phyloP scores from a whole-genome alignment of 2,888 invertebrate species.

The Leptodirus hochenwartii region DNA sequence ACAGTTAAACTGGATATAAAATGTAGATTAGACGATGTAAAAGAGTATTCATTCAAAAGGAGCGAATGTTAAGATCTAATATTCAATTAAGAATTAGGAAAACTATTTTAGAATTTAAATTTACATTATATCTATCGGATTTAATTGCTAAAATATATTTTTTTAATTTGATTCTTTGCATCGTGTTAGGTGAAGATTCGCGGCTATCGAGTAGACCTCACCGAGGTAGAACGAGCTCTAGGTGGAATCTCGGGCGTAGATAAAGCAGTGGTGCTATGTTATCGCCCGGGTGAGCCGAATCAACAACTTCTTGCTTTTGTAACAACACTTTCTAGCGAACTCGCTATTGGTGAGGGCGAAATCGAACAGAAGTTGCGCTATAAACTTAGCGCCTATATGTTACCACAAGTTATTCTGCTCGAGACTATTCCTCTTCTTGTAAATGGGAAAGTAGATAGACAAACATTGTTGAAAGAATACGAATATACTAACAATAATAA shows the following conservation, averaged over 20 bases:
- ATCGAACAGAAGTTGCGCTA: constrained; percentile 45
- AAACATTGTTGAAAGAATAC: constrained; percentile 54
- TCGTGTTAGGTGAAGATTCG: constrained; percentile 63
- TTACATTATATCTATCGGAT: too few species aligned
- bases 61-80: too few species aligned
- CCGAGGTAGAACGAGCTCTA: constrained; percentile 65
- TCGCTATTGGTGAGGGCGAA: too few species aligned
- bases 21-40: too few species aligned
- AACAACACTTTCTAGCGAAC: constrained; percentile 18
- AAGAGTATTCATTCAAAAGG: too few species aligned
- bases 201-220: constrained; percentile 70
- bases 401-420: constrained; percentile 56
- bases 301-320: constrained; percentile 56
- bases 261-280: constrained; percentile 62
- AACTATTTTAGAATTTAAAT: too few species aligned
- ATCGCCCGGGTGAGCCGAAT: constrained; percentile 52
- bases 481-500: constrained; percentile 53
- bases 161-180: too few species aligned
- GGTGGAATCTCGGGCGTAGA: constrained; percentile 43
- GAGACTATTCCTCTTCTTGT: constrained; percentile 63
- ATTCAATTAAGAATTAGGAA: too few species aligned
- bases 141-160: too few species aligned
- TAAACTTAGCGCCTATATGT: constrained; percentile 56
- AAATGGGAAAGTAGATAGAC: constrained; percentile 77
- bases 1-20: too few species aligned